Conservation (phyloP, 2,113 vertebrate genomes). For the Crotalus tigris region DNA sequence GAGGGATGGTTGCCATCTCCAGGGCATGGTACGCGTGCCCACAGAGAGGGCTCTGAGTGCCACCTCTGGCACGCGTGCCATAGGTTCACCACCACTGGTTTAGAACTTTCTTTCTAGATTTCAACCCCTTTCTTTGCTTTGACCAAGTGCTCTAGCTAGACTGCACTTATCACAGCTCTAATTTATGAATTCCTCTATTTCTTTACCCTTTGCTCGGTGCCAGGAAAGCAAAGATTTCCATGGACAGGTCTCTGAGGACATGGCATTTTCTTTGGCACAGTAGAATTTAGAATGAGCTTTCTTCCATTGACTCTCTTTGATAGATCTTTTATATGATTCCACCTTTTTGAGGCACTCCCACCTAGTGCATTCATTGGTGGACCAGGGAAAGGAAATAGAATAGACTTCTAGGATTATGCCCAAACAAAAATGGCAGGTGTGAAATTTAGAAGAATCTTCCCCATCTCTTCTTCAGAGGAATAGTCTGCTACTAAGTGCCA, state of each 20-base stretch:
- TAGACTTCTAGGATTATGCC: background rate
- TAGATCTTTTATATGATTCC: background rate
- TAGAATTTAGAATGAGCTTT: background rate
- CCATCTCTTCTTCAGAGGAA: background rate
- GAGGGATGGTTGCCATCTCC: no score
- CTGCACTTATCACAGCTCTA: background rate
- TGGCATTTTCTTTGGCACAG: background rate
- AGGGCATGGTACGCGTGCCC: no score
- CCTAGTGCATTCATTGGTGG: background rate
- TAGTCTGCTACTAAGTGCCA: background rate
- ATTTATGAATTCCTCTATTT: background rate
- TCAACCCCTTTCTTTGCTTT: background rate
- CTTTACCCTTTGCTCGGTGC: background rate
- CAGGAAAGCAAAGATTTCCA: background rate
- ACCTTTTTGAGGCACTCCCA: background rate
- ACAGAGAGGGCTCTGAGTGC: no score
- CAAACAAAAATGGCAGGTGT: background rate
- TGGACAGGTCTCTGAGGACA: background rate
- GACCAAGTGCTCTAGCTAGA: background rate
- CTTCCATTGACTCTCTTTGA: background rate
- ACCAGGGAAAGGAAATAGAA: background rate
- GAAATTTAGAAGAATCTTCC: background rate
- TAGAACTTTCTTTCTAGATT: background rate
- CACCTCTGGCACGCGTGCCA: no score
- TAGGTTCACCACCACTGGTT: no score